phyloP scores from a whole-genome alignment of 2,113 vertebrate species.

The Oriolus oriolus region DNA sequence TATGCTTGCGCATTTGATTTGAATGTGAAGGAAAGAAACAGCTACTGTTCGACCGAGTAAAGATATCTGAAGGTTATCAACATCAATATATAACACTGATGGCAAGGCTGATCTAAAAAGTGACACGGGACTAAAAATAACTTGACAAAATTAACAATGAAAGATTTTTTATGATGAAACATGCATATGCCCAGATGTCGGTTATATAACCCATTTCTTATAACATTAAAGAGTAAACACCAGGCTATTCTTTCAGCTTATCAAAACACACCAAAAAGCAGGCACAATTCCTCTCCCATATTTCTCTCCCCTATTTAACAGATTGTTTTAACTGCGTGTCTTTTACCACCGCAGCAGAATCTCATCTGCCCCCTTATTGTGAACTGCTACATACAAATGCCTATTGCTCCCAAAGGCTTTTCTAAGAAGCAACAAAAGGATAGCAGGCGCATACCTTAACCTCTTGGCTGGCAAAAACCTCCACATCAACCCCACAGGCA shows the following conservation, averaged over 20 bases:
- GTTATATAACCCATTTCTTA: slow-evolving; percentile 19
- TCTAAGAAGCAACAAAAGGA: slow-evolving; percentile 33
- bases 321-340: neutral
- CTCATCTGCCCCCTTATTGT: neutral
- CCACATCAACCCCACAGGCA: slow-evolving; percentile 81
- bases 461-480: slow-evolving; percentile 82
- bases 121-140: neutral
- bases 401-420: slow-evolving; percentile 33
- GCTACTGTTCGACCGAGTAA: neutral
- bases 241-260: neutral
- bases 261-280: neutral
- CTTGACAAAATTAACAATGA: slow-evolving; percentile 12
- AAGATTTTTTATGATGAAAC: neutral
- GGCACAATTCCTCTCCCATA: neutral
- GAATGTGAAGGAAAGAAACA: neutral
- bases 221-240: slow-evolving; percentile 11
- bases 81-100: neutral
- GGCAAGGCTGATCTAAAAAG: neutral
- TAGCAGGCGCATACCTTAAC: slow-evolving; percentile 77
- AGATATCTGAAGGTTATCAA: neutral
- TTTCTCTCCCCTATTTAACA: slow-evolving; percentile 17
- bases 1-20: neutral
- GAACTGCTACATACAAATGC: slow-evolving; percentile 12
- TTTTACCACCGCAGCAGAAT: neutral
- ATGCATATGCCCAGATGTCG: slow-evolving; percentile 8